phyloP scores from a whole-genome alignment of 2,888 invertebrate species.

The Chymomyza amoena region DNA sequence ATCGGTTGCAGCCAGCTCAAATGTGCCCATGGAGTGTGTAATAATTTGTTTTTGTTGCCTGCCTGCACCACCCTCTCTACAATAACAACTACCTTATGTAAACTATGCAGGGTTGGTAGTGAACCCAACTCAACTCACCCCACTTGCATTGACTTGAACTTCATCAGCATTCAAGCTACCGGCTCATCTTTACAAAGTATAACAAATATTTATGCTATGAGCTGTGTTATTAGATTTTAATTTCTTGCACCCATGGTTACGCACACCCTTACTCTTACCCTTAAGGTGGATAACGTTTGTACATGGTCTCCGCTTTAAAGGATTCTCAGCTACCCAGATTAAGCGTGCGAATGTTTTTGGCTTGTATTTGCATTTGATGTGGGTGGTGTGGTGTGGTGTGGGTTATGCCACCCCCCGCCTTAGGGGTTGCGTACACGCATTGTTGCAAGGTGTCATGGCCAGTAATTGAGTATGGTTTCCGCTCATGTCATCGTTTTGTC shows the following conservation, averaged over 20 bases:
- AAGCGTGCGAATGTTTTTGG: conserved; percentile 61
- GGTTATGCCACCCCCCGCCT: not conserved
- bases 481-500: conserved; percentile 58
- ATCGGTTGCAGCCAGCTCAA: conserved; percentile 56
- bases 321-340: not conserved
- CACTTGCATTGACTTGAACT: conserved; percentile 20
- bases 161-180: conserved; percentile 48
- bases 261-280: conserved; percentile 37
- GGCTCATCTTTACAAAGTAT: conserved; percentile 55
- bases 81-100: conserved; percentile 15
- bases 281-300: not conserved
- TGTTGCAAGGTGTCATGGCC: conserved; percentile 66
- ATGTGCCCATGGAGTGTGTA: conserved; percentile 47
- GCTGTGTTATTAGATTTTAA: conserved; percentile 72
- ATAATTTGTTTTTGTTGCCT: conserved; percentile 65
- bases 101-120: conserved; percentile 30
- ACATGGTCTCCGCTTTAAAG: not conserved
- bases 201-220: conserved; percentile 71
- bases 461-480: conserved; percentile 64
- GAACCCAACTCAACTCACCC: conserved; percentile 5
- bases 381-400: conserved; percentile 18
- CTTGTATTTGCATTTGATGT: conserved; percentile 56
- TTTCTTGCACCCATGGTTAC: conserved; percentile 64
- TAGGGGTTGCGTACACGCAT: conserved; percentile 20
- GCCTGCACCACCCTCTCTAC: not conserved